Evolutionary conservation across 1,140 invertebrate genomes (phyloP).

Genomic region (Trichonephila clavata): DNA sequence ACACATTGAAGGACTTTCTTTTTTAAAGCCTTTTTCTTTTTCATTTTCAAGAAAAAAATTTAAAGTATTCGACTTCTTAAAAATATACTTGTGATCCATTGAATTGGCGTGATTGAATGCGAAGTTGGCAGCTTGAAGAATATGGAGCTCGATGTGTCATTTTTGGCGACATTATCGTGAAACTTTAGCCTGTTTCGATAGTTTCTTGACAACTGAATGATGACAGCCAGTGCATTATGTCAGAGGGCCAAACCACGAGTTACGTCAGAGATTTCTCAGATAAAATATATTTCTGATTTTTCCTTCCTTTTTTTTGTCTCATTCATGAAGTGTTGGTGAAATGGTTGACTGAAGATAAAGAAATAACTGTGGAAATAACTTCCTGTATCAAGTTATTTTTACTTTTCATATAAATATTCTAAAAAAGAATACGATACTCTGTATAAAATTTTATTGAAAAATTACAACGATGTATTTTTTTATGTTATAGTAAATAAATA

Average conservation of each 20-base stretch:
- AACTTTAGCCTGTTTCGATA: conserved; percentile 35
- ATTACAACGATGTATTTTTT: too few relatives aligned
- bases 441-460: too few relatives aligned
- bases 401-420: too few relatives aligned
- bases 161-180: conserved; percentile 45
- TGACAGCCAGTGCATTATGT: conserved; percentile 5
- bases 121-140: conserved; percentile 22
- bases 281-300: neutral
- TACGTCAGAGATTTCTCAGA: conserved; percentile 4
- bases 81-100: conserved; percentile 25
- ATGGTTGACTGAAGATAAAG: too few relatives aligned
- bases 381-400: too few relatives aligned
- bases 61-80: neutral
- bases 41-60: neutral
- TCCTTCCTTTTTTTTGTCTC: too few relatives aligned
- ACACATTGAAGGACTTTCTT: too few relatives aligned
- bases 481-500: too few relatives aligned
- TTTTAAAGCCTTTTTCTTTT: too few relatives aligned
- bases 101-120: neutral
- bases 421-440: too few relatives aligned
- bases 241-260: conserved; percentile 16
- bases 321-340: too few relatives aligned
- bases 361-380: too few relatives aligned
- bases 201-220: conserved; percentile 41
- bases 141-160: neutral